A percentile compares a stretch with the other conserved stretches of the same genome.
These are phyloP conservation scores for Drosophila monieri DNA, from an alignment of 2,888 invertebrate genomes.

Conservation along the genomic window DNA sequence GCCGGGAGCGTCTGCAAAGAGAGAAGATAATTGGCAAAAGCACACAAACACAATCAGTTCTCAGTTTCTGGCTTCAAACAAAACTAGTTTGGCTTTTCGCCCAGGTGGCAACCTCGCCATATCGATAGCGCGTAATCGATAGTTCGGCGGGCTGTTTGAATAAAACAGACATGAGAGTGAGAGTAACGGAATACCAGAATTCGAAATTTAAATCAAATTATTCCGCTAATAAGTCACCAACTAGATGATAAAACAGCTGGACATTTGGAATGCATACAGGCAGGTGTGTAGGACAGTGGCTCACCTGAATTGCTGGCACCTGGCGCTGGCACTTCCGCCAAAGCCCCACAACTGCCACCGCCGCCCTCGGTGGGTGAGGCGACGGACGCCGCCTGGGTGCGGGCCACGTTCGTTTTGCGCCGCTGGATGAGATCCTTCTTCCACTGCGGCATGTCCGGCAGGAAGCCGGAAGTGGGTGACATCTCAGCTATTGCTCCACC, in stretches of 20 bases:
- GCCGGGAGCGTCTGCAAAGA: slow-evolving; percentile 50
- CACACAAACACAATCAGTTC: neutral
- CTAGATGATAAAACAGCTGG: slow-evolving; percentile 3
- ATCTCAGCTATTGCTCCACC: slow-evolving; percentile 26
- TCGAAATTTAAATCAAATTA: neutral
- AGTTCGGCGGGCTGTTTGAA: slow-evolving; percentile 2
- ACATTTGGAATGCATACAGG: neutral
- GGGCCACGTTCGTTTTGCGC: slow-evolving; percentile 84
- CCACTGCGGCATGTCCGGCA: slow-evolving; percentile 89
- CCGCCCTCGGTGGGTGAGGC: slow-evolving; percentile 40
- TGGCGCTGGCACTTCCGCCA: slow-evolving; percentile 48
- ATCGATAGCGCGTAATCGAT: slow-evolving; percentile 8
- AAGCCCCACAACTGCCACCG: slow-evolving; percentile 54
- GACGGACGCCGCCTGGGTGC: slow-evolving; percentile 67
- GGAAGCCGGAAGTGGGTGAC: slow-evolving; percentile 58
- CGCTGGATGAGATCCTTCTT: slow-evolving; percentile 92
- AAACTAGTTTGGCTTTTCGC: neutral
- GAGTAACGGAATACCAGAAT: neutral
- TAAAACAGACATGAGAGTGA: neutral
- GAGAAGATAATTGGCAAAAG: neutral
- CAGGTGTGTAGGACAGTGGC: slow-evolving; percentile 7
- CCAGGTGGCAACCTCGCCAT: neutral
- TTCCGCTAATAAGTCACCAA: neutral
- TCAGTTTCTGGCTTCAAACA: neutral
- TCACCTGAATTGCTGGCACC: slow-evolving; percentile 58